Conservation (phyloP, 2,113 vertebrate species). For the Rattus rattus region DNA sequence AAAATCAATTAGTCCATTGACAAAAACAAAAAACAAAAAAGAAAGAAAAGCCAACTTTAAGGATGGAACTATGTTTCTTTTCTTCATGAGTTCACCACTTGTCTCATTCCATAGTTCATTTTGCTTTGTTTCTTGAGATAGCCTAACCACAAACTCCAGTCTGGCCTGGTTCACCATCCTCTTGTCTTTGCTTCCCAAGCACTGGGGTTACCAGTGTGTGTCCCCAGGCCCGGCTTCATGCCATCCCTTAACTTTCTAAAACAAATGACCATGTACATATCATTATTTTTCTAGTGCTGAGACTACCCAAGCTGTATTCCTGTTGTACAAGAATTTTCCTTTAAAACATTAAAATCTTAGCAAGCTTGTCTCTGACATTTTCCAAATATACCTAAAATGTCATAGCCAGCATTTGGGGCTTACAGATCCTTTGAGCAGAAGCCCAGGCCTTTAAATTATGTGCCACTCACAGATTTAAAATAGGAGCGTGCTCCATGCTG, state of each 20-base stretch:
- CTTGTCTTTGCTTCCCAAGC: neutral
- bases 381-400: constrained; percentile 79
- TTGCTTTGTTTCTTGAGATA: neutral
- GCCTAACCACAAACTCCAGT: neutral
- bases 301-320: constrained; percentile 36
- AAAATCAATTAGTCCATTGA: neutral
- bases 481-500: constrained; percentile 62
- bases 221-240: neutral
- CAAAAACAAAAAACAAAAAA: neutral
- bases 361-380: constrained; percentile 79
- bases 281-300: constrained; percentile 31
- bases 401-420: constrained; percentile 74
- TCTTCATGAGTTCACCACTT: neutral
- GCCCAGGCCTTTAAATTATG: constrained; percentile 74
- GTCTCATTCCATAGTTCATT: neutral
- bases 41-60: neutral
- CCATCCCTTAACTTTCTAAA: constrained; percentile 14
- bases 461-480: constrained; percentile 78
- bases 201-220: neutral
- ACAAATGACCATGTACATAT: neutral
- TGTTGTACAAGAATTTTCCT: constrained; percentile 43
- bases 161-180: neutral
- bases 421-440: constrained; percentile 76
- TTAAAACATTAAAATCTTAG: constrained; percentile 75
- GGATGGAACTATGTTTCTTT: constrained; percentile 1